phyloP scores from a whole-genome alignment of 2,888 invertebrate genomes.

The Acronicta aceris region DNA sequence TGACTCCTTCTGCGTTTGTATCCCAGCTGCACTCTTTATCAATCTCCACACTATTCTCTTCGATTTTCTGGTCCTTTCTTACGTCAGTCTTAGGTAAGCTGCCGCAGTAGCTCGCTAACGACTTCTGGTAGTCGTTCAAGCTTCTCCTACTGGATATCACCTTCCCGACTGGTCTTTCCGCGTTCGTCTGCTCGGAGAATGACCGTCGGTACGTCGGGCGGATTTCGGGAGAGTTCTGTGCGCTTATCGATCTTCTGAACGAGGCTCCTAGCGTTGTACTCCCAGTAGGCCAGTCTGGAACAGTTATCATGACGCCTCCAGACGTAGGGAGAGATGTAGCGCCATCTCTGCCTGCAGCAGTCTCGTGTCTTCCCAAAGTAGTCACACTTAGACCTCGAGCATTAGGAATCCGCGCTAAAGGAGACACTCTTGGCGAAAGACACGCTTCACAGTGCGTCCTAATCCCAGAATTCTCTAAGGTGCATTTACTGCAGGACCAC shows the following conservation, averaged over 20 bases:
- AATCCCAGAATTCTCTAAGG: constrained; percentile 92
- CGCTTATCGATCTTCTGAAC: constrained; percentile 80
- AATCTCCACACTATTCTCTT: constrained; percentile 83
- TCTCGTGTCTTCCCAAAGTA: constrained; percentile 82
- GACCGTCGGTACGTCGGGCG: constrained; percentile 84
- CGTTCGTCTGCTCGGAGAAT: constrained; percentile 83
- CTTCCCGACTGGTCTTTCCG: constrained; percentile 80
- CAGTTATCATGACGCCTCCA: constrained; percentile 90
- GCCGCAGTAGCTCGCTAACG: constrained; percentile 77
- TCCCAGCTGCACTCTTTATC: constrained; percentile 90
- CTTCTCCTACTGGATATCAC: constrained; percentile 85
- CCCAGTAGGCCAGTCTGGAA: constrained; percentile 90
- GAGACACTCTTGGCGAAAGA: constrained; percentile 90
- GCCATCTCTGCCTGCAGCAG: constrained; percentile 74
- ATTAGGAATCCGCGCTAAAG: constrained; percentile 77
- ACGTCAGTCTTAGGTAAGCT: constrained; percentile 71
- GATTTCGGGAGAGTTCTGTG: constrained; percentile 84
- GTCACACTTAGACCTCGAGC: constrained; percentile 83
- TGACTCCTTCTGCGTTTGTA: constrained; percentile 87
- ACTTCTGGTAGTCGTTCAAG: constrained; percentile 83
- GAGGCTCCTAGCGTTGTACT: constrained; percentile 73
- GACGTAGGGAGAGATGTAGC: constrained; percentile 84
- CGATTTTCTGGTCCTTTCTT: constrained; percentile 70
- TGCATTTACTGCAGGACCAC: constrained; percentile 94
- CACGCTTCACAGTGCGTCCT: constrained; percentile 93